Evolutionary conservation across 2,797 vertebrate genomes (phyloP), one percentile per base, ranked within the genome.

Genomic region (Arctocebus calabarensis): DNA sequence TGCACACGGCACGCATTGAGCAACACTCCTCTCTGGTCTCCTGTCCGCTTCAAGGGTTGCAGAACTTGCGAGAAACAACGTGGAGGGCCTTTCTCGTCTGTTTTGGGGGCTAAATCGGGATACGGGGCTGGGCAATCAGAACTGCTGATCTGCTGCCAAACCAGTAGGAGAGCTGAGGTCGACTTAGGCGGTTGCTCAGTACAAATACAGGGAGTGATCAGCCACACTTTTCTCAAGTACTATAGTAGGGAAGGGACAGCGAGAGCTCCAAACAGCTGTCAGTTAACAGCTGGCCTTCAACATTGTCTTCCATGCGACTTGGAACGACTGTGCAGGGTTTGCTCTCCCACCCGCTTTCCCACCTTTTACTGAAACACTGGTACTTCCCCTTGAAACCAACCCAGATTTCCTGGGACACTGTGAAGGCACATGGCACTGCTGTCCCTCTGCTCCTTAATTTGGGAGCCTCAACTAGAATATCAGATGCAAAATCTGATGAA

Each of bases 221-320:
- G 82, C 57, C 77, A 81, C 68, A 82, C 75, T 93, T 64, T 93
- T 92, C 93, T 90, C 90, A 40, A 86, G 81, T 57, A 48, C 66
- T 37, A 3, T 55, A 52, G 45, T 27, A 81, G 43, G 66, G 85
- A 62, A 68, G 71, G 55, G 48, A 81, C 61, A 32, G 82, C 6
- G 20, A 92, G 73, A 34, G 37, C 37, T 48, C 79, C 70, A 61
- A 77, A 74, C 92, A 96, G 95, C 89, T 95, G 84, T 34, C 66
- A 9, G 86, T 43, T 45, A 75, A 74, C 84, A 93, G 93, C 93
- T 89, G 90, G 75, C 66, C 45, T 71, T 68, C 17, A 7, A 55
- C 57, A 48, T 0, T 12, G 57, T 17, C 84, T 77, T 93, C 52
- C 16, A 45, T 61, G n/a, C 48, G 59, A 55, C n/a, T 16, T 45